A percentile compares a stretch with the other conserved stretches of the same genome.
phyloP scores from a whole-genome alignment of 2,113 vertebrate genomes.

The Odontophorus gujanensis region DNA sequence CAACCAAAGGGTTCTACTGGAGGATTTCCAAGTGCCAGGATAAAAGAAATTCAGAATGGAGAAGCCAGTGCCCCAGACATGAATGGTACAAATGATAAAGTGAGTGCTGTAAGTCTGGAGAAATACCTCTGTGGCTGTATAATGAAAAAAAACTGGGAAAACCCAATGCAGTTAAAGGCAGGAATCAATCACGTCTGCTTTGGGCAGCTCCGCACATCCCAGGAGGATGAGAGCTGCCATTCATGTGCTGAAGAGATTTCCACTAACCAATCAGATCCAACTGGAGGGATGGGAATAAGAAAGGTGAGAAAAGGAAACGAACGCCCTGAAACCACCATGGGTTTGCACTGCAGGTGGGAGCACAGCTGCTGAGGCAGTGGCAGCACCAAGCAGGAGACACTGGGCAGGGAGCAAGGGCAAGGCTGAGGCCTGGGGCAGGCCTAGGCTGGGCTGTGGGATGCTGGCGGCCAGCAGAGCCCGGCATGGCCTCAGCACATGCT shows the following conservation, averaged over 20 bases:
- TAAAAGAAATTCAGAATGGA: neutral
- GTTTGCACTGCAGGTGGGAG: neutral
- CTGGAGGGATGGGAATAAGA: neutral
- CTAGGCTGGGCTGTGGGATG: accelerated
- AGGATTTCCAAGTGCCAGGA: neutral
- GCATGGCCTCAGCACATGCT: neutral
- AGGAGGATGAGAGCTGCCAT: neutral
- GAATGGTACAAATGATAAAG: neutral
- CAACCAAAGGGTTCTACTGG: neutral
- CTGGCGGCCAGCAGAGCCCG: neutral
- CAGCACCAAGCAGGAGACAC: neutral
- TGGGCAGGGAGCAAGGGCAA: neutral
- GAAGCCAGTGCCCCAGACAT: neutral
- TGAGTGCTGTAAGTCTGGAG: neutral
- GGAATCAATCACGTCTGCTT: neutral
- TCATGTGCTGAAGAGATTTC: neutral
- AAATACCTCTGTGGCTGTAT: neutral
- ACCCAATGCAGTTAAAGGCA: neutral
- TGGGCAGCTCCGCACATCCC: neutral
- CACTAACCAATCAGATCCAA: neutral
- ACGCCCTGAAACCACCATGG: neutral
- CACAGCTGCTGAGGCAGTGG: neutral
- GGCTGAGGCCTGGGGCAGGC: neutral
- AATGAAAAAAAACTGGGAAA: neutral
- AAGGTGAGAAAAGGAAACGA: neutral